A percentile compares a stretch with the other conserved stretches of the same genome.
Evolutionary conservation across 2,888 invertebrate genomes (phyloP).

Genomic region (Drosophila suboccidentalis): DNA sequence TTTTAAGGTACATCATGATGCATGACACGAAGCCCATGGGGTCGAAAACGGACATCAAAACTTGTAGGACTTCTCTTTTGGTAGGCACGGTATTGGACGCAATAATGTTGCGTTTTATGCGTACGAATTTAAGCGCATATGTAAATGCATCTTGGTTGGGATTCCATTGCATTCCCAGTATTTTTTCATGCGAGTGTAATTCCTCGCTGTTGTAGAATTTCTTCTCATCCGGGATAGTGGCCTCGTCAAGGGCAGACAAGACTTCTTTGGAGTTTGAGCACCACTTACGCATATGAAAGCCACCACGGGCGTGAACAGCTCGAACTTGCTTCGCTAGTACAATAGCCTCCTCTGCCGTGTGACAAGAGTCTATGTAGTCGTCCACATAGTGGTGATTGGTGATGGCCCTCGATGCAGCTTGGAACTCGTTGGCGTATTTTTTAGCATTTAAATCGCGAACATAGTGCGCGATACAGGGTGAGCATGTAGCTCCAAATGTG

Average conservation of each 20-base stretch:
- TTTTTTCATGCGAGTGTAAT: background rate
- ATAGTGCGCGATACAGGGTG: conserved; percentile 13
- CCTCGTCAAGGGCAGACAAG: background rate
- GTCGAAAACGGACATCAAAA: conserved; percentile 5
- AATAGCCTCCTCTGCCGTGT: background rate
- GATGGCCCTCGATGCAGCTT: background rate
- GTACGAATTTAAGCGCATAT: background rate
- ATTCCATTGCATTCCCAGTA: too few species aligned
- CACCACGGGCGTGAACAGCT: background rate
- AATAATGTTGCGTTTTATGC: background rate
- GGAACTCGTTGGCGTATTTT: too few species aligned
- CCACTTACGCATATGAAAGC: conserved; percentile 10
- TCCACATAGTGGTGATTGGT: conserved; percentile 8
- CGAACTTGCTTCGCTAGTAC: background rate
- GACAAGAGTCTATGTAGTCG: conserved; percentile 13
- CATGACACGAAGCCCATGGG: conserved; percentile 6
- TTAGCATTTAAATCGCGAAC: background rate
- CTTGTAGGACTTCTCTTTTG: conserved; percentile 5
- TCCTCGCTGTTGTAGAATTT: conserved; percentile 8
- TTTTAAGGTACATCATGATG: conserved; percentile 8
- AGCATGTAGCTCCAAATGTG: background rate
- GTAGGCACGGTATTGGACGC: background rate
- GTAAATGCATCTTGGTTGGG: background rate
- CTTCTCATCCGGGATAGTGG: background rate
- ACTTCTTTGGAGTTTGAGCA: conserved; percentile 30